These are phyloP conservation scores for Amia ocellicauda DNA, from an alignment of 2,113 vertebrate genomes.

Conservation along the genomic window DNA sequence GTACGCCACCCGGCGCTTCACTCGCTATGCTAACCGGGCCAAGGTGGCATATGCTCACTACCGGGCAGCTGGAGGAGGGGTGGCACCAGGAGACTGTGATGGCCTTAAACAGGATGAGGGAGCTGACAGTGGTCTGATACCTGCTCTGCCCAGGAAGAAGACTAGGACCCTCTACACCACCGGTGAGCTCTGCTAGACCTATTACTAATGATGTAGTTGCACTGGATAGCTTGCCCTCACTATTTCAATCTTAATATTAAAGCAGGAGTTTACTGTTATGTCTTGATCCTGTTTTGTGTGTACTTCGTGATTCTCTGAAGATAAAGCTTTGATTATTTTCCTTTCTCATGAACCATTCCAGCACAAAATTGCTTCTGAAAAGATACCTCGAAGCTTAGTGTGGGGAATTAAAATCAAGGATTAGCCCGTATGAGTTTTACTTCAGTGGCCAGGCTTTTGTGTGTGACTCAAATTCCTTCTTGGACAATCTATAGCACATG, in stretches of 20 bases:
- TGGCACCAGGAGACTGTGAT: constrained; percentile 22
- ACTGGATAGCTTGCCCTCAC: too few species aligned
- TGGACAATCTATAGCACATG: too few species aligned
- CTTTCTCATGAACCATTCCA: background rate
- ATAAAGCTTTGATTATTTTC: background rate
- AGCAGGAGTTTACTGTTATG: background rate
- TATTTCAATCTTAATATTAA: too few species aligned
- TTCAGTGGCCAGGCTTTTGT: too few species aligned
- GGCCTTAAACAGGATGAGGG: constrained; percentile 34
- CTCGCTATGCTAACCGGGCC: constrained; percentile 51
- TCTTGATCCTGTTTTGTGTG: background rate
- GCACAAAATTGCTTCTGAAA: background rate
- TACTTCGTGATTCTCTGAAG: background rate
- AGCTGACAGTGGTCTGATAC: constrained; percentile 37
- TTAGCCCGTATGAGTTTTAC: too few species aligned
- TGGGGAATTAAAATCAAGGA: too few species aligned
- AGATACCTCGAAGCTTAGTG: too few species aligned
- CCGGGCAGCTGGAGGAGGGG: constrained; percentile 40
- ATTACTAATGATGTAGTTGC: too few species aligned
- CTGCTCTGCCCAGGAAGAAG: constrained; percentile 74
- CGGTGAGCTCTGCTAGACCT: constrained; percentile 52
- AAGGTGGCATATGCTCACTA: constrained; percentile 31
- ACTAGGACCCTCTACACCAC: constrained; percentile 81
- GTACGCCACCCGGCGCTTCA: constrained; percentile 45
- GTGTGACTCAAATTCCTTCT: too few species aligned